phyloP scores from a whole-genome alignment of 2,888 invertebrate genomes.

The Lobophora halterata region DNA sequence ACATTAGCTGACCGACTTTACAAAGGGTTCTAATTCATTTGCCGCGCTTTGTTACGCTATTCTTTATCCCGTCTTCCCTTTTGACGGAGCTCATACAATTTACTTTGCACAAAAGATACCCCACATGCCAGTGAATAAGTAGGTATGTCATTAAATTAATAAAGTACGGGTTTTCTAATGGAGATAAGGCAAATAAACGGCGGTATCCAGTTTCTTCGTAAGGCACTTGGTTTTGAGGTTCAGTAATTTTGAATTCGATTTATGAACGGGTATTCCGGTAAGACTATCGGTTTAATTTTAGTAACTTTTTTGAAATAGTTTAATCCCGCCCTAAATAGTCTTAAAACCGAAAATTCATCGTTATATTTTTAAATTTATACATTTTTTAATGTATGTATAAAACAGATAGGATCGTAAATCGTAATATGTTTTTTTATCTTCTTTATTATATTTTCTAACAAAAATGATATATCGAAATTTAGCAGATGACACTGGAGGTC shows the following conservation, averaged over 20 bases:
- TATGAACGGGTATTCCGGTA: too few species aligned
- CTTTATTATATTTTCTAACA: too few species aligned
- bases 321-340: too few species aligned
- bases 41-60: slow-evolving; percentile 64
- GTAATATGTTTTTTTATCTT: too few species aligned
- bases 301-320: too few species aligned
- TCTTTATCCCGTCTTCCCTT: slow-evolving; percentile 61
- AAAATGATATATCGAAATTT: not conserved
- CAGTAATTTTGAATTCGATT: not conserved
- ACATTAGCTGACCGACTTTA: slow-evolving; percentile 45
- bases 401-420: too few species aligned
- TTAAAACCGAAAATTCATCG: too few species aligned
- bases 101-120: slow-evolving; percentile 57
- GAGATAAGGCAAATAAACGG: slow-evolving; percentile 18
- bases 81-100: slow-evolving; percentile 56
- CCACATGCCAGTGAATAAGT: slow-evolving; percentile 50
- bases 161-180: slow-evolving; percentile 28
- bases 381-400: too few species aligned
- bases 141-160: slow-evolving; percentile 33
- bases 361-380: too few species aligned
- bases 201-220: slow-evolving; percentile 9
- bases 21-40: slow-evolving; percentile 73
- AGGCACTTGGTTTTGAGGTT: not conserved
- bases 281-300: too few species aligned
- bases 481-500: not conserved